Evolutionary conservation across 2,888 invertebrate genomes (phyloP).

Genomic region (Pyrrhia umbra): DNA sequence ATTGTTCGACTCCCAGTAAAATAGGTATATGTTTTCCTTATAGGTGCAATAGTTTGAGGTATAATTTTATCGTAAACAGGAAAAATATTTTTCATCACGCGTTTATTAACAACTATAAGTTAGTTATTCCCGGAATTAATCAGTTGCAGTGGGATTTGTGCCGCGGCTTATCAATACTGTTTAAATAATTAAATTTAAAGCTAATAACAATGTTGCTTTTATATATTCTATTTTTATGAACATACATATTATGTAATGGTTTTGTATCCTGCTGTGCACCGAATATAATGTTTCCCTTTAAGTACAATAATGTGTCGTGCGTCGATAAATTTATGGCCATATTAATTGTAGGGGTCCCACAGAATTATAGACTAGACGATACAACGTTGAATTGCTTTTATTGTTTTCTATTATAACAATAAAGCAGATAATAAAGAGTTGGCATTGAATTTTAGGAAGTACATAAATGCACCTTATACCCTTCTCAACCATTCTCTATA

Average conservation of each 20-base stretch:
- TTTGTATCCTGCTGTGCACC: slow-evolving; percentile 55
- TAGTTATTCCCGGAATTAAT: background rate
- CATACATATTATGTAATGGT: slow-evolving; percentile 29
- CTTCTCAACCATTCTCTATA: no score
- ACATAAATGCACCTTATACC: background rate
- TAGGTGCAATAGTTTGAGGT: slow-evolving; percentile 12
- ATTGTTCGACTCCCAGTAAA: slow-evolving; percentile 29
- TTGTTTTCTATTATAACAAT: slow-evolving; percentile 65
- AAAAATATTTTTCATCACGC: slow-evolving; percentile 27
- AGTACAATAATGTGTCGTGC: slow-evolving; percentile 59
- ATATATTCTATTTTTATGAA: background rate
- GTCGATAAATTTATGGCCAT: slow-evolving; percentile 77
- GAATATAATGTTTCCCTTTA: slow-evolving; percentile 50
- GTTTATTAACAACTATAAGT: background rate
- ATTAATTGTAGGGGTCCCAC: slow-evolving; percentile 77
- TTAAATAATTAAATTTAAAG: background rate
- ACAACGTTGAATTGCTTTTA: slow-evolving; percentile 55
- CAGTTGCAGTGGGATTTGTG: background rate
- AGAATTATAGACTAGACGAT: slow-evolving; percentile 70
- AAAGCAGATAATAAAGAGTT: slow-evolving; percentile 44
- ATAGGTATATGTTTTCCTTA: slow-evolving; percentile 44
- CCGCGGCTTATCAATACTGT: background rate
- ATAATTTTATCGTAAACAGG: slow-evolving; percentile 30
- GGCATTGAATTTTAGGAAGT: slow-evolving; percentile 8
- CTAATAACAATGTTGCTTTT: background rate